Conservation (phyloP, 2,797 vertebrate species). For the Cyclura pinguis region DNA sequence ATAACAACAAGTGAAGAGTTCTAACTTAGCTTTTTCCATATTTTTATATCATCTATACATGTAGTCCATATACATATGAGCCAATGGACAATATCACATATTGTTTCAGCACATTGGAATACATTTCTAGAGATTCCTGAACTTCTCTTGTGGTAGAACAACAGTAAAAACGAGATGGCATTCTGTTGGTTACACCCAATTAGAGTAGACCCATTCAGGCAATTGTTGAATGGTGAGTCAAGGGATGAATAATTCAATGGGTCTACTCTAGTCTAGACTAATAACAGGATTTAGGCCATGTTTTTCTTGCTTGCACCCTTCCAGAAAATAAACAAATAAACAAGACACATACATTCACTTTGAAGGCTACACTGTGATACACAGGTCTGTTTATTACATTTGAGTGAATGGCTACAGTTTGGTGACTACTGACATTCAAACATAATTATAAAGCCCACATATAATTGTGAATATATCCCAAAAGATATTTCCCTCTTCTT, state of each 20-base stretch:
- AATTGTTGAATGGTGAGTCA: constrained; percentile 48
- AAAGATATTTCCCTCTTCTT: not conserved
- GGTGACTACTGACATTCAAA: not conserved
- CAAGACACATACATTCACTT: not conserved
- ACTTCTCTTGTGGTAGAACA: constrained; percentile 45
- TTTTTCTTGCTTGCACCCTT: constrained; percentile 30
- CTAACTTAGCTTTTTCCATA: not conserved
- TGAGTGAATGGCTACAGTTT: not conserved
- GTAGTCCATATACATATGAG: too few species aligned
- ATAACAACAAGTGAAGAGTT: not conserved
- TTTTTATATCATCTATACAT: not conserved
- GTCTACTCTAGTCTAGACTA: too few species aligned
- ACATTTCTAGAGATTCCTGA: constrained; percentile 48
- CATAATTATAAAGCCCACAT: not conserved
- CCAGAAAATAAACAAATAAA: not conserved
- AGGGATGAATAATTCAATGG: constrained; percentile 55
- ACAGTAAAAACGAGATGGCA: constrained; percentile 31
- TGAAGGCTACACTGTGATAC: not conserved
- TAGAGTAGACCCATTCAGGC: too few species aligned
- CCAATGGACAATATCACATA: not conserved
- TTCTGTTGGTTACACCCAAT: too few species aligned
- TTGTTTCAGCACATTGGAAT: not conserved
- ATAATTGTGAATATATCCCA: not conserved
- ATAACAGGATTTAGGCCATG: too few species aligned
- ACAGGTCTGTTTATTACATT: not conserved